phyloP scores from a whole-genome alignment of 2,113 vertebrate species.

The Platycercus adscitus region DNA sequence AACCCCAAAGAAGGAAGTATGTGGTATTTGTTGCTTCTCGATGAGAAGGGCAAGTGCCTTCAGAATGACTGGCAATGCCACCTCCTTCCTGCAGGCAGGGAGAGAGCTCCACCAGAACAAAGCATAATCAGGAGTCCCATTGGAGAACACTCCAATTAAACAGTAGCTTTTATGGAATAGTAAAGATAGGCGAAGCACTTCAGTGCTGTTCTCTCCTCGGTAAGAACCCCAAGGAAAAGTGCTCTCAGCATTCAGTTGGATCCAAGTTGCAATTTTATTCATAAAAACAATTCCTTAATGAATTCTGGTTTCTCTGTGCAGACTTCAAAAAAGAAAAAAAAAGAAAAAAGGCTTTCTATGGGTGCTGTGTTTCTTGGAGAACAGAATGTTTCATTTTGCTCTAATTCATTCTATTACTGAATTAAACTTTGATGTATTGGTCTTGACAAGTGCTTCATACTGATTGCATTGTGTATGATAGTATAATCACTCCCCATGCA shows the following conservation, averaged over 20 bases:
- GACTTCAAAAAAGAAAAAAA: slow-evolving; percentile 37
- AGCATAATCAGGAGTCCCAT: neutral
- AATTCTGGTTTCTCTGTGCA: neutral
- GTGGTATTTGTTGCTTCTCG: neutral
- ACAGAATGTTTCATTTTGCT: slow-evolving; percentile 79
- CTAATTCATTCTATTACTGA: slow-evolving; percentile 81
- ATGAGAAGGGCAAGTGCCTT: neutral
- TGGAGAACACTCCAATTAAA: slow-evolving; percentile 29
- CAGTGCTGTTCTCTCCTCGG: neutral
- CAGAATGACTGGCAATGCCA: slow-evolving; percentile 45
- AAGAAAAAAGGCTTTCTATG: neutral
- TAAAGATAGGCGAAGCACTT: neutral
- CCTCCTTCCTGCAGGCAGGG: neutral
- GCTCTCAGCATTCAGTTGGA: neutral
- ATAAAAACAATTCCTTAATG: slow-evolving; percentile 42
- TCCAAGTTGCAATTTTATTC: slow-evolving; percentile 29
- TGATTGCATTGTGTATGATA: slow-evolving; percentile 81
- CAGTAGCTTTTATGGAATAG: neutral
- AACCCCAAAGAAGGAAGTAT: neutral
- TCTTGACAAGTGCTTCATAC: slow-evolving; percentile 80
- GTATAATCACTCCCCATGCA: slow-evolving; percentile 81
- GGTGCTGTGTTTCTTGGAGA: slow-evolving; percentile 65
- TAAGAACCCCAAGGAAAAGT: slow-evolving; percentile 31
- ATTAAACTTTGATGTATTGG: slow-evolving; percentile 85
- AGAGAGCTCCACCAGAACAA: slow-evolving; percentile 14